These are phyloP conservation scores for Cheilosia impressa DNA, from an alignment of 2,888 invertebrate genomes.

Conservation along the genomic window DNA sequence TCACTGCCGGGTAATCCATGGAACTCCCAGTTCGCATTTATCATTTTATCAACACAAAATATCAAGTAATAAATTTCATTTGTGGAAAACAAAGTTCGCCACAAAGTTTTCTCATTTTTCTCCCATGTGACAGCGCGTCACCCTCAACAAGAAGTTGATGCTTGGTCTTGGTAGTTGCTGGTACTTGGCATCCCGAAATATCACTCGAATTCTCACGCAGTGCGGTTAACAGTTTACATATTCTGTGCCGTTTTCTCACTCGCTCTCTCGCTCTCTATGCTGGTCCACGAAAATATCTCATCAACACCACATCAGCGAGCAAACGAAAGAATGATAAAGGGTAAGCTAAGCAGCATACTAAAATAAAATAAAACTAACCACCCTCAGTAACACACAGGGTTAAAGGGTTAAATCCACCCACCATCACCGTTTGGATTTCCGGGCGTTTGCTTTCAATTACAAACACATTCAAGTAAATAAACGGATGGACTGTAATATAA, in stretches of 20 bases:
- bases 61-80: slow-evolving; percentile 70
- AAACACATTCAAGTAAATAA: slow-evolving; percentile 66
- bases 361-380: slow-evolving; percentile 17
- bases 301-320: slow-evolving; percentile 57
- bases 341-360: slow-evolving; percentile 19
- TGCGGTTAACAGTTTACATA: slow-evolving; percentile 28
- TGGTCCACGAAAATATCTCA: slow-evolving; percentile 46
- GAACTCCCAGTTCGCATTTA: slow-evolving; percentile 44
- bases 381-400: slow-evolving; percentile 34
- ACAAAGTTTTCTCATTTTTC: slow-evolving; percentile 71
- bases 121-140: slow-evolving; percentile 58
- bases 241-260: not conserved
- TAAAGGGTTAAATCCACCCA: slow-evolving; percentile 69
- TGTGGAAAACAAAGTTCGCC: slow-evolving; percentile 63
- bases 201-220: slow-evolving; percentile 58
- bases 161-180: slow-evolving; percentile 1
- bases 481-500: slow-evolving; percentile 17
- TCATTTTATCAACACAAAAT: slow-evolving; percentile 62
- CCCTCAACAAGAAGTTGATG: slow-evolving; percentile 21
- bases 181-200: slow-evolving; percentile 22
- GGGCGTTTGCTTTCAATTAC: slow-evolving; percentile 75
- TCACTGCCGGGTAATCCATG: slow-evolving; percentile 14
- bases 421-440: slow-evolving; percentile 47
- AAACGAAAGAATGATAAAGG: slow-evolving; percentile 52
- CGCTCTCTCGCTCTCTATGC: slow-evolving; percentile 29